Base-by-base conservation (phyloP, 1,140 invertebrate genomes). In the Ctenoplectra terminalis region DNA sequence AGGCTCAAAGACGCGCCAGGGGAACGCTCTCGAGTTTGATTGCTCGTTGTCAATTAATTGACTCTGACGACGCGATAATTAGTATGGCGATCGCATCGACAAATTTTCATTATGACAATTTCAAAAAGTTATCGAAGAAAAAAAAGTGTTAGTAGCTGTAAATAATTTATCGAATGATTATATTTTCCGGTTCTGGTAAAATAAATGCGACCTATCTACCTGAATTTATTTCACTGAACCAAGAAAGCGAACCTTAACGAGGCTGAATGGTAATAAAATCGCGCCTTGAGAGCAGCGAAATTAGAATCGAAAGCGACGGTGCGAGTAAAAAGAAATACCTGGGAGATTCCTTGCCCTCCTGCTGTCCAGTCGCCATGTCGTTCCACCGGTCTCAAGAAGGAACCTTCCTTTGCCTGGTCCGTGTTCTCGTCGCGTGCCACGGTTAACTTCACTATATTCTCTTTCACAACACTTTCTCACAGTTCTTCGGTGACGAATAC, bases 321-420 rank as follows among this genome's bases (percentile, higher is more conserved):
- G 0, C 3, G 26, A 48, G 26, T 73, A 2, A 15, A 7, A 40
- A 40, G 29, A 50, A 46, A 56, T 92, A 93, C 93, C 93, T 93
- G 69, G 93, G 91, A 67, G 92, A 93, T 82, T 93, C 92, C 81
- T 92, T 93, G 84, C 91, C 91, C 70, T 93, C 92, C 61, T 92
- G 89, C 81, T 90, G 90, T 66, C 81, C 80, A 73, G 90, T 90
- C 84, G 92, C 91, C 92, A 93, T 93, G 46, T 88, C 85, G 85
- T 67, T 56, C 67, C 78, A 34, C 54, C 71, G 72, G 63, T 66
- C 67, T 76, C 56, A 56, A 11, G 11, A 37, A 66, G 69, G 40
- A 81, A 63, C 81, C 66, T 76, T 43, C 63, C 26, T 69, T 60
- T 69, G 34, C 20, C 34, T 56, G 48, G 29, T 43, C 11, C 8